Conservation (phyloP, 2,113 vertebrate genomes). For the Arvicanthis niloticus region DNA sequence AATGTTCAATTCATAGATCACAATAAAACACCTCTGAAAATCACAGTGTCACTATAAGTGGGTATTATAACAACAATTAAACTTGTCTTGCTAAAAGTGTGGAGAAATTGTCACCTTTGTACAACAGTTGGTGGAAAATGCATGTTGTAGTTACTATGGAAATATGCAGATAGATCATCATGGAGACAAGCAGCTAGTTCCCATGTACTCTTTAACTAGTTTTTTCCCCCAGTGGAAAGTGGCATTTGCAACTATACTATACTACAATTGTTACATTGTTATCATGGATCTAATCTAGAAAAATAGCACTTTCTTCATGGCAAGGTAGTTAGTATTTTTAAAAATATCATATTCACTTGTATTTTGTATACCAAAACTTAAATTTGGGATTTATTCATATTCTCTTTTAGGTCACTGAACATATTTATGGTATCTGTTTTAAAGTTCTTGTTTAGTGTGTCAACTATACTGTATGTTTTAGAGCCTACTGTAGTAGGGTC, state of each 20-base stretch:
- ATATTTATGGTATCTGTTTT: background rate
- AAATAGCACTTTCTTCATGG: background rate
- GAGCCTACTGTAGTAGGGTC: background rate
- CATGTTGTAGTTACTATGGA: background rate
- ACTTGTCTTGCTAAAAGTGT: background rate
- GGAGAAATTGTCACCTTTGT: background rate
- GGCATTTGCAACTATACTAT: background rate
- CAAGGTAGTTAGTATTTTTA: background rate
- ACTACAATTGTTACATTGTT: background rate
- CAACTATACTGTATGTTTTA: background rate
- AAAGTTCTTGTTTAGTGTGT: background rate
- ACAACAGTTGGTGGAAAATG: background rate
- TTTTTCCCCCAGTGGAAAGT: too few relatives aligned
- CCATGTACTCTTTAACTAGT: background rate
- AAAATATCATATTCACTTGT: background rate
- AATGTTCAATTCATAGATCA: background rate
- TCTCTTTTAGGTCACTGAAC: background rate
- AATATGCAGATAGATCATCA: background rate
- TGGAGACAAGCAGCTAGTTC: background rate
- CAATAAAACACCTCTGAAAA: conserved; percentile 4
- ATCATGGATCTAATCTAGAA: background rate
- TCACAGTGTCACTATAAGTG: background rate
- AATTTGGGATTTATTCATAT: background rate
- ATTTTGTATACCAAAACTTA: background rate
- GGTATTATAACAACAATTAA: background rate